A percentile compares a stretch with the other conserved stretches of the same genome.
Evolutionary conservation across 2,113 vertebrate species (phyloP).

Genomic region (Cricetomys ansorgei): DNA sequence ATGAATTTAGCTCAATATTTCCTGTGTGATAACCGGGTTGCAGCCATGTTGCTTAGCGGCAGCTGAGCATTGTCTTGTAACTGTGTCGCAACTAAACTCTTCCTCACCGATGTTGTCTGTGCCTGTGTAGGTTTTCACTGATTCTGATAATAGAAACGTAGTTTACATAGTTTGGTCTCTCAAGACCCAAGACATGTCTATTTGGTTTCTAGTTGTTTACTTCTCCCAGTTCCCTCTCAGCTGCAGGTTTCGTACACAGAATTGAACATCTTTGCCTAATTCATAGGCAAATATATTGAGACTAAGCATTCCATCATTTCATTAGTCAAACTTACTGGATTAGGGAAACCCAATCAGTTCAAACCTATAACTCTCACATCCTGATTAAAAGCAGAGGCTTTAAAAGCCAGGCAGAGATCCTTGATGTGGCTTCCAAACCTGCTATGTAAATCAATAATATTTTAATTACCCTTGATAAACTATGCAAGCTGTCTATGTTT

Average conservation of each 20-base stretch:
- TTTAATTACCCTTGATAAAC: constrained; percentile 15
- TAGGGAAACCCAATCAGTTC: constrained; percentile 31
- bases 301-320: not conserved
- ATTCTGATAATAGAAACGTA: not conserved
- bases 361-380: constrained; percentile 26
- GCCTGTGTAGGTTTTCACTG: not conserved
- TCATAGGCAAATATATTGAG: constrained; percentile 25
- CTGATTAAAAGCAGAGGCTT: not conserved
- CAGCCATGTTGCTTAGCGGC: not conserved
- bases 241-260: not conserved
- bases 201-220: constrained; percentile 14
- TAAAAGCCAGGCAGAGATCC: not conserved
- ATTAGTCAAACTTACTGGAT: not conserved
- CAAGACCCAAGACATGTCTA: not conserved
- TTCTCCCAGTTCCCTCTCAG: not conserved
- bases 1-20: not conserved
- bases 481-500: not conserved
- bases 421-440: not conserved
- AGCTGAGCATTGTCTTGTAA: not conserved
- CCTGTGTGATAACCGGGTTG: constrained; percentile 3
- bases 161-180: constrained; percentile 25
- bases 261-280: not conserved
- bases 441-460: not conserved
- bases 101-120: not conserved
- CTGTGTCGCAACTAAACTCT: not conserved